Percentiles rank a stretch among this genome's conserved stretches.
These are phyloP conservation scores for Pollenia angustigena DNA, from an alignment of 2,888 invertebrate genomes.

Conservation along the genomic window DNA sequence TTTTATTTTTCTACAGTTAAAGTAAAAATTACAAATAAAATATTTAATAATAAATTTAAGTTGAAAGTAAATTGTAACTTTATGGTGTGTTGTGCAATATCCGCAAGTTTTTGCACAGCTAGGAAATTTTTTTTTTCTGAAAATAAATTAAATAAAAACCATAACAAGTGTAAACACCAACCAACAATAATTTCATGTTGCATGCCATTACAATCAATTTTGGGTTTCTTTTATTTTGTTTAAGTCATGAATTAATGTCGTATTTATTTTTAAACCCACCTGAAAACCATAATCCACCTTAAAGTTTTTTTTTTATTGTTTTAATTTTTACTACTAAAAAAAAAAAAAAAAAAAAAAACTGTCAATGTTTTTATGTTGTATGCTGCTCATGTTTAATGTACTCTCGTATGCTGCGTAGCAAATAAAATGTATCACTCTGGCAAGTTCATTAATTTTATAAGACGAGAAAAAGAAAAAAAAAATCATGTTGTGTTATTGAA, in stretches of 20 bases:
- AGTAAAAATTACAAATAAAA: background rate
- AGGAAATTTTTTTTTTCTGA: slow-evolving; percentile 10
- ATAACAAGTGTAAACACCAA: slow-evolving; percentile 70
- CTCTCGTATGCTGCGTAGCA: slow-evolving; percentile 21
- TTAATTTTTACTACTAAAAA: background rate
- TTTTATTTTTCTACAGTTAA: background rate
- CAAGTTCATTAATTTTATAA: slow-evolving; percentile 64
- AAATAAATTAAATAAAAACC: slow-evolving; percentile 61
- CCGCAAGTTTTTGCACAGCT: slow-evolving; percentile 58
- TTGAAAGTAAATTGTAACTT: slow-evolving; percentile 66
- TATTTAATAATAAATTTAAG: slow-evolving; percentile 42
- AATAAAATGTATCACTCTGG: slow-evolving; percentile 43
- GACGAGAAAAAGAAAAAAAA: slow-evolving; percentile 6
- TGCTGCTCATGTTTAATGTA: slow-evolving; percentile 1
- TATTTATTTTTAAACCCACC: slow-evolving; percentile 60
- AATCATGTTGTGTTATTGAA: slow-evolving; percentile 38
- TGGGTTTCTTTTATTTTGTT: slow-evolving; percentile 12
- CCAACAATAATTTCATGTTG: slow-evolving; percentile 40
- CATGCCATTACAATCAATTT: slow-evolving; percentile 46
- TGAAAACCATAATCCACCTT: slow-evolving; percentile 47
- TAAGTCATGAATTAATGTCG: slow-evolving; percentile 46
- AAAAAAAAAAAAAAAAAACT: background rate
- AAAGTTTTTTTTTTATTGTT: slow-evolving; percentile 35
- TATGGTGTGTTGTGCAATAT: slow-evolving; percentile 68
- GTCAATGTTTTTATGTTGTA: background rate